A percentile compares a stretch with the other conserved stretches of the same genome.
These are phyloP conservation scores for Cynopterus brachyotis DNA, from an alignment of 2,113 vertebrate species.

Conservation along the genomic window DNA sequence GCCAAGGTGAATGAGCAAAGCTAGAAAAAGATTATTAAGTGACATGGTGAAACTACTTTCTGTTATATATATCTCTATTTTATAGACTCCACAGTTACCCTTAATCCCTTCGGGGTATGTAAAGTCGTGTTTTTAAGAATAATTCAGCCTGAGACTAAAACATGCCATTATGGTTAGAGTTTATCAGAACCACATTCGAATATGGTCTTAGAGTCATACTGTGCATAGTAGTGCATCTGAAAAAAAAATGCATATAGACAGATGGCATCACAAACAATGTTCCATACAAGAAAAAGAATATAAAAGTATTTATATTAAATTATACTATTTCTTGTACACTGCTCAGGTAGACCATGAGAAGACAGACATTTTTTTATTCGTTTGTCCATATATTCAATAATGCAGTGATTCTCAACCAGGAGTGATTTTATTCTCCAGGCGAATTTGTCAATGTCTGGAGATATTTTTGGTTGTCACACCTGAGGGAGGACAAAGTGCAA, in stretches of 20 bases:
- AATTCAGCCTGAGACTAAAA: background rate
- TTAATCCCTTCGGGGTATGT: background rate
- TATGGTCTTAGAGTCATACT: background rate
- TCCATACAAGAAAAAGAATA: background rate
- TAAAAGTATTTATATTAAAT: background rate
- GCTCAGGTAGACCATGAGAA: background rate
- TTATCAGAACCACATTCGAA: constrained; percentile 3
- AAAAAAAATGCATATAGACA: background rate
- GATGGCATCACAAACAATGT: background rate
- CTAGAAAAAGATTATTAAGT: background rate
- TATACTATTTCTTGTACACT: background rate
- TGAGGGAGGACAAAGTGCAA: background rate
- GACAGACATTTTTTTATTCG: background rate
- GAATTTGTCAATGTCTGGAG: background rate
- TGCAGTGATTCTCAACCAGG: background rate
- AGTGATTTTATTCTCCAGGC: background rate
- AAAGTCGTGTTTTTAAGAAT: background rate
- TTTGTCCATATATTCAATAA: background rate
- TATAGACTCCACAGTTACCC: background rate
- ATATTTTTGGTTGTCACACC: background rate
- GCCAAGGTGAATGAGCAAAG: background rate
- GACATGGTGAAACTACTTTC: background rate
- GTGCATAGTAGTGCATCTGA: background rate
- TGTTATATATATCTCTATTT: background rate
- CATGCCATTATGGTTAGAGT: background rate